These are phyloP conservation scores for Pinctada fucata DNA, from an alignment of 2,888 invertebrate genomes.

Conservation along the genomic window DNA sequence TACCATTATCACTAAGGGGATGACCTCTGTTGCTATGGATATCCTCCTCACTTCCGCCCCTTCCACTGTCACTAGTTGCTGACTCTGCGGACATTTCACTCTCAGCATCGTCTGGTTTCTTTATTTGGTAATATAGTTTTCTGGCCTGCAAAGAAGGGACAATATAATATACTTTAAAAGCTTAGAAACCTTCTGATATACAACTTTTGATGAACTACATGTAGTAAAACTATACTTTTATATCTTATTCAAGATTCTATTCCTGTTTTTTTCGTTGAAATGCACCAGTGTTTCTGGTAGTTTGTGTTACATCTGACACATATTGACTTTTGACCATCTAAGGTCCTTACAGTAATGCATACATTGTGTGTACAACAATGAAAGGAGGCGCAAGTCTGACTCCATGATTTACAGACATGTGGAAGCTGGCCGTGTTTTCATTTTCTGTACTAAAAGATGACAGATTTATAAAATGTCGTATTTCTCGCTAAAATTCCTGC, in stretches of 20 bases:
- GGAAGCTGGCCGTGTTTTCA: background rate
- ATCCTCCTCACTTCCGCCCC: constrained; percentile 64
- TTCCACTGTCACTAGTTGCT: constrained; percentile 60
- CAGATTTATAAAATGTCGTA: background rate
- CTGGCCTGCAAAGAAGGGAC: constrained; percentile 30
- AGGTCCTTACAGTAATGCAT: too few relatives aligned
- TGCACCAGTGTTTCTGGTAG: too few relatives aligned
- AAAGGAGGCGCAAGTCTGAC: background rate
- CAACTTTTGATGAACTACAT: too few relatives aligned
- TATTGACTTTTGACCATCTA: too few relatives aligned
- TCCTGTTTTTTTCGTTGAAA: too few relatives aligned
- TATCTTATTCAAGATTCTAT: too few relatives aligned
- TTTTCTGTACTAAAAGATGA: background rate
- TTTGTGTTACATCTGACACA: too few relatives aligned
- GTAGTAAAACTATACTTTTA: background rate
- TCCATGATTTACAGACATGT: background rate
- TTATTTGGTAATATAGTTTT: constrained; percentile 31
- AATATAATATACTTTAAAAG: background rate
- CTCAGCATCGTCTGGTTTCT: constrained; percentile 58
- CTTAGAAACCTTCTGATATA: background rate
- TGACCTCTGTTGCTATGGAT: constrained; percentile 59
- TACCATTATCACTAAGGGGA: constrained; percentile 60
- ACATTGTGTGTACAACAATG: too few relatives aligned
- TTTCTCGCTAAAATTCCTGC: background rate
- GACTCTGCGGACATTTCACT: constrained; percentile 64